Percentiles rank a stretch among this genome's conserved stretches.
Evolutionary conservation across 2,797 vertebrate species (phyloP).

Genomic region (Coranthus polyacanthus): DNA sequence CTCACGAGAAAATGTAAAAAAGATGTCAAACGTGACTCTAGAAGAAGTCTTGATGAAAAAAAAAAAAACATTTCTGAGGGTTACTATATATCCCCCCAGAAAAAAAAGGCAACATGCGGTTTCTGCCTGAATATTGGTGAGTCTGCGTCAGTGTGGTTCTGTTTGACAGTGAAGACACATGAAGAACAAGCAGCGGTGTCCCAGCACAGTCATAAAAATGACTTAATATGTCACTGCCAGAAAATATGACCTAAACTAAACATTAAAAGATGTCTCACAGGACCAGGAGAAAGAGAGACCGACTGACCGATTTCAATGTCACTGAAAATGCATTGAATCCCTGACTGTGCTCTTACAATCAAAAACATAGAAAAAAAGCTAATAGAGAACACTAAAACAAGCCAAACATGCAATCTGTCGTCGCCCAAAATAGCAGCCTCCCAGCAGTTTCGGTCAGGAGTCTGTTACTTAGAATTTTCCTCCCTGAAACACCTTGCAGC

Average conservation of each 20-base stretch:
- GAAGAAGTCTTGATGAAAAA: too few relatives aligned
- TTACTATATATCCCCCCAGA: background rate
- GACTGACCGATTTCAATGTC: background rate
- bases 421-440: slow-evolving; percentile 17
- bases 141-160: background rate
- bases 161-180: slow-evolving; percentile 16
- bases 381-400: slow-evolving; percentile 14
- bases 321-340: background rate
- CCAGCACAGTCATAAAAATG: background rate
- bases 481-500: slow-evolving; percentile 60
- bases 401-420: slow-evolving; percentile 1
- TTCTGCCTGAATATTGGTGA: background rate
- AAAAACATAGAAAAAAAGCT: background rate
- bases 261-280: slow-evolving; percentile 3
- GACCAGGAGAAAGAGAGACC: background rate
- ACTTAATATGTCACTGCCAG: background rate
- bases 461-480: slow-evolving; percentile 35
- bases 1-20: too few relatives aligned
- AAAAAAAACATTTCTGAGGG: too few relatives aligned
- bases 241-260: background rate
- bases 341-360: background rate
- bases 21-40: too few relatives aligned
- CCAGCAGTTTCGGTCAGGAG: slow-evolving; percentile 24
- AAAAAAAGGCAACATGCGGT: background rate
- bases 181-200: slow-evolving; percentile 12